Percentiles rank a stretch among this genome's conserved stretches.
phyloP scores from a whole-genome alignment of 2,888 invertebrate species.

The Conistra vaccinii region DNA sequence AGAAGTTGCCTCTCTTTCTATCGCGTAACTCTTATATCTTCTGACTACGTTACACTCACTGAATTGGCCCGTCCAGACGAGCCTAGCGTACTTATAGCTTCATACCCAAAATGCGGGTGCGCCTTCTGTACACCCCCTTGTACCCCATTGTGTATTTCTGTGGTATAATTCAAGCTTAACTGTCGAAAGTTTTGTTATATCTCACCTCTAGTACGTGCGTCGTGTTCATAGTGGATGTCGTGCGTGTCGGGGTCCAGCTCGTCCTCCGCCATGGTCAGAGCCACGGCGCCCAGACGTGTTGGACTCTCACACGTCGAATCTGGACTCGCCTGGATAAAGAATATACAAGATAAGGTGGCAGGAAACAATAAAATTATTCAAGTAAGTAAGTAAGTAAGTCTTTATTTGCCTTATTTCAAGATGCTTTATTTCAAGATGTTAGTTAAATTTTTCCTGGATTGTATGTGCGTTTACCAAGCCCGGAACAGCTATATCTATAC shows the following conservation, averaged over 20 bases:
- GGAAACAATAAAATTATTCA: background rate
- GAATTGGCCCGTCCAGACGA: no score
- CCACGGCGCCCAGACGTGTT: conserved; percentile 76
- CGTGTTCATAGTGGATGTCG: conserved; percentile 84
- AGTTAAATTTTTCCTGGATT: no score
- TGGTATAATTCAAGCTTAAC: background rate
- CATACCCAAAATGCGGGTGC: no score
- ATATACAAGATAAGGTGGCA: background rate
- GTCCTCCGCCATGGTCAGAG: conserved; percentile 79
- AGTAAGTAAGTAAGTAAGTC: no score
- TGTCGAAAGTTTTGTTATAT: background rate
- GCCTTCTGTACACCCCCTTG: no score
- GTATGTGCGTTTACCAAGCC: background rate
- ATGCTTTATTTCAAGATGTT: no score
- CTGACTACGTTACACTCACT: no score
- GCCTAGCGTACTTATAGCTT: no score
- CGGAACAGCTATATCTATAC: background rate
- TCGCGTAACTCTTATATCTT: no score
- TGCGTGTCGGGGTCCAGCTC: conserved; percentile 79
- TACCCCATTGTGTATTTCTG: no score
- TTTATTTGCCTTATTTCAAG: no score
- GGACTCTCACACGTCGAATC: conserved; percentile 81
- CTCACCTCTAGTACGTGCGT: conserved; percentile 79
- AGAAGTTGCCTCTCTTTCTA: no score
- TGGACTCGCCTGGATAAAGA: conserved; percentile 70